Evolutionary conservation across 2,797 vertebrate species (phyloP).

Genomic region (Squalus acanthias): DNA sequence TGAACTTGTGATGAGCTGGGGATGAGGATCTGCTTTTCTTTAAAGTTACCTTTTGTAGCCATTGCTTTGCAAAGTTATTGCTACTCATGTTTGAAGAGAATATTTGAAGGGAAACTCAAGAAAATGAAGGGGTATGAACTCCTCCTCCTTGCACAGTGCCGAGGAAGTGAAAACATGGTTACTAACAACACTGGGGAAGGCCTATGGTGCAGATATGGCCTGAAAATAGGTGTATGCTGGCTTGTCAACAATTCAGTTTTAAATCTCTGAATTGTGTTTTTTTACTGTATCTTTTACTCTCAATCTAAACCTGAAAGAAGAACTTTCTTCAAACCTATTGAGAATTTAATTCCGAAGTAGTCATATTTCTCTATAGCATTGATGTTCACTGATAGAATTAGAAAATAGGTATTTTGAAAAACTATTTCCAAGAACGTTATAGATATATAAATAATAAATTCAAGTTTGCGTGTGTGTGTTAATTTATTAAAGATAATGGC

Average conservation of each 20-base stretch:
- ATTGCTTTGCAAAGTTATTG: not conserved
- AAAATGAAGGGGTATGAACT: not conserved
- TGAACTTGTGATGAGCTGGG: not conserved
- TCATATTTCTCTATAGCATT: not conserved
- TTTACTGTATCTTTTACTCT: not conserved
- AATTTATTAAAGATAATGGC: not conserved
- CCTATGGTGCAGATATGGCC: not conserved
- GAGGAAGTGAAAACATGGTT: not conserved
- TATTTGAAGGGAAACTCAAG: not conserved
- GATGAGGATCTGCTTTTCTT: not conserved
- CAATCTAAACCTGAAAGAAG: not conserved
- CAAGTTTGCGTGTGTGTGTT: not conserved
- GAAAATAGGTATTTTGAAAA: not conserved
- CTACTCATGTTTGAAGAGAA: not conserved
- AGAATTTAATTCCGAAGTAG: not conserved
- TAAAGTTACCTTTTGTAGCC: not conserved
- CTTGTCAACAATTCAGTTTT: not conserved
- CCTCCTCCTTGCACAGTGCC: not conserved
- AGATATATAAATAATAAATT: not conserved
- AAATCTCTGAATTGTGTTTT: not conserved
- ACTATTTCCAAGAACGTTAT: not conserved
- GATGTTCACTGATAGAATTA: not conserved
- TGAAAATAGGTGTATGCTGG: not conserved
- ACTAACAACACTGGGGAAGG: not conserved
- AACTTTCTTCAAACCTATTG: not conserved